Conservation (phyloP, 2,113 vertebrate genomes). For the Bungarus multicinctus region DNA sequence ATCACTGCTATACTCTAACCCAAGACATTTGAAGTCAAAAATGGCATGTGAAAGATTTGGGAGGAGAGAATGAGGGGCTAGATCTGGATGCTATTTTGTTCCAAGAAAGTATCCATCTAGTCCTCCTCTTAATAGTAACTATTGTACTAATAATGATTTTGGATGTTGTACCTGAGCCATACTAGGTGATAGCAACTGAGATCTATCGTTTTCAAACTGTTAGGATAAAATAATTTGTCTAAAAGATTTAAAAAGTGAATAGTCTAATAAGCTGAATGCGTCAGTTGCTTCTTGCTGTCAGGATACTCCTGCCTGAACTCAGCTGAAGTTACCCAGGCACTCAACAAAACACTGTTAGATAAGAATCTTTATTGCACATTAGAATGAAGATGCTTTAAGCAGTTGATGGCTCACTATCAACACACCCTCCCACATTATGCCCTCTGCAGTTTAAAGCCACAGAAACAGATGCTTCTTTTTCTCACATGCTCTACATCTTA, state of each 20-base stretch:
- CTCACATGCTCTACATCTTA: background rate
- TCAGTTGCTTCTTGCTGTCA: background rate
- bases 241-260: background rate
- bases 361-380: background rate
- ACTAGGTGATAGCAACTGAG: background rate
- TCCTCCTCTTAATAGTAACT: background rate
- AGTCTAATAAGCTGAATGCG: background rate
- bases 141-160: background rate
- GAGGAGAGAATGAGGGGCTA: background rate
- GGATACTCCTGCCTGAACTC: background rate
- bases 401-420: background rate
- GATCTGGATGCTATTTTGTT: background rate
- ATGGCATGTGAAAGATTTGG: background rate
- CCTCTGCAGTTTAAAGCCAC: background rate
- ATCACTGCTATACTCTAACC: background rate
- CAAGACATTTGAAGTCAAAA: background rate
- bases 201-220: background rate
- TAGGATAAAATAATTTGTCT: background rate
- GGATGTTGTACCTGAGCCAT: background rate
- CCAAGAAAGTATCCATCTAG: background rate
- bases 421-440: background rate
- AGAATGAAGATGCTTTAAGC: background rate
- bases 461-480: background rate
- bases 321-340: background rate
- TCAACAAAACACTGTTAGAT: background rate